Percentiles rank a stretch among this genome's conserved stretches.
Evolutionary conservation across 1,140 invertebrate species (phyloP).

Genomic region (Leptonema lineaticorne): DNA sequence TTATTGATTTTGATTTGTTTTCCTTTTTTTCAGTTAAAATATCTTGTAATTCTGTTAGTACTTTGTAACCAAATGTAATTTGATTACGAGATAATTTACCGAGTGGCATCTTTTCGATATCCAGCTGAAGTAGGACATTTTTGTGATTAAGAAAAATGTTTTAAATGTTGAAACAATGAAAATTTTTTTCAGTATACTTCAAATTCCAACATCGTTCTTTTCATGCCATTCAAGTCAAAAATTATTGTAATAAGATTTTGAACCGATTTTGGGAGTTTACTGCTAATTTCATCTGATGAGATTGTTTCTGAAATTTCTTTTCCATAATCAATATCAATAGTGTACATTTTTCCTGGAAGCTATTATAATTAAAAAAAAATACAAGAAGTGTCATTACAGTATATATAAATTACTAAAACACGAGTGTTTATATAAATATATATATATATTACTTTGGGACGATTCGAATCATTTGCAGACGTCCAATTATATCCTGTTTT

Average conservation of each 20-base stretch:
- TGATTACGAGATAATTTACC: constrained; percentile 94
- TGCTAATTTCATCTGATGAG: constrained; percentile 55
- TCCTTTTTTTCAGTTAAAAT: constrained; percentile 42
- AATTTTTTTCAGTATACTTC: constrained; percentile 60
- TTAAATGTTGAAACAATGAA: too few relatives aligned
- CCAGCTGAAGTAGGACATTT: constrained; percentile 77
- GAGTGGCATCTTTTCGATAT: constrained; percentile 96
- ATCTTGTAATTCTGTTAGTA: constrained; percentile 75
- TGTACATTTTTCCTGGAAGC: constrained; percentile 77
- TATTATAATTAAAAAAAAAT: too few relatives aligned
- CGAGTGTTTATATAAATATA: too few relatives aligned
- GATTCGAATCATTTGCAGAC: too few relatives aligned
- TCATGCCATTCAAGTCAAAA: constrained; percentile 92
- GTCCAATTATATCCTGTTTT: constrained; percentile 83
- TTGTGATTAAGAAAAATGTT: too few relatives aligned
- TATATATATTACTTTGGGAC: too few relatives aligned
- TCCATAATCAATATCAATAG: constrained; percentile 89
- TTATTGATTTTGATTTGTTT: constrained; percentile 57
- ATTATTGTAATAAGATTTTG: constrained; percentile 84
- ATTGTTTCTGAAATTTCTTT: constrained; percentile 47
- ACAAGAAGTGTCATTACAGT: too few relatives aligned
- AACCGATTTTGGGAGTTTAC: constrained; percentile 72
- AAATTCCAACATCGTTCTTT: constrained; percentile 90
- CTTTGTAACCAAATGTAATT: constrained; percentile 80
- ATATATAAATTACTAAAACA: too few relatives aligned